A percentile compares a stretch with the other conserved stretches of the same genome.
These are phyloP conservation scores for Ophion ellenae DNA, from an alignment of 2,888 invertebrate species.

Conservation along the genomic window DNA sequence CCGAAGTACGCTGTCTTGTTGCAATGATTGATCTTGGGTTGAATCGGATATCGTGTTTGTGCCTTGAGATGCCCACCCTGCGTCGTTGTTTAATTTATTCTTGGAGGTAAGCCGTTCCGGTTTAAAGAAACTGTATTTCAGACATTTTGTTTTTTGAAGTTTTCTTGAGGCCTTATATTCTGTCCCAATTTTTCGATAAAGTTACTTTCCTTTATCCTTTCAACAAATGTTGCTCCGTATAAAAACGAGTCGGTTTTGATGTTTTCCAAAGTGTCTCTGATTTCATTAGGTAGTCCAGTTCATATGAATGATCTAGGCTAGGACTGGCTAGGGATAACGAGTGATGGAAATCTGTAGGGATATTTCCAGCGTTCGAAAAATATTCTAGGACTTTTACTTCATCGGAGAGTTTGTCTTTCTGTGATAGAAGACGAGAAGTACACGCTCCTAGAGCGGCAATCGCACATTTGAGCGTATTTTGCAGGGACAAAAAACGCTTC, in stretches of 20 bases:
- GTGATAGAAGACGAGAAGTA: constrained; percentile 19
- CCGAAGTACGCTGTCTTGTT: background rate
- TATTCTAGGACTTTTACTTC: constrained; percentile 16
- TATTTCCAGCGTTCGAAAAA: constrained; percentile 15
- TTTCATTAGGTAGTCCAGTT: background rate
- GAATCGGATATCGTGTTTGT: background rate
- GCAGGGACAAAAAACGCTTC: constrained; percentile 23
- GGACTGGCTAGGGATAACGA: background rate
- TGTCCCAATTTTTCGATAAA: constrained; percentile 13
- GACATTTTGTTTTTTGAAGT: background rate
- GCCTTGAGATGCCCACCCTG: constrained; percentile 3
- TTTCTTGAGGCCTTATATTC: constrained; percentile 12
- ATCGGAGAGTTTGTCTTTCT: constrained; percentile 1
- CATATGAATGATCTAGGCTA: constrained; percentile 10
- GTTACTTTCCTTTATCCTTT: background rate
- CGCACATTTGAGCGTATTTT: constrained; percentile 21
- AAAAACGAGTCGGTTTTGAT: background rate
- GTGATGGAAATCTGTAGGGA: constrained; percentile 13
- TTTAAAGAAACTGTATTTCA: background rate
- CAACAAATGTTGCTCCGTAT: background rate
- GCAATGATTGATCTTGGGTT: background rate
- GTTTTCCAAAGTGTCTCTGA: background rate
- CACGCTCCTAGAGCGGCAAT: constrained; percentile 20
- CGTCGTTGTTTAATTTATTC: background rate
- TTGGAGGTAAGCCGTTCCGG: background rate